phyloP scores from a whole-genome alignment of 2,113 vertebrate genomes.

The Meriones unguiculatus region DNA sequence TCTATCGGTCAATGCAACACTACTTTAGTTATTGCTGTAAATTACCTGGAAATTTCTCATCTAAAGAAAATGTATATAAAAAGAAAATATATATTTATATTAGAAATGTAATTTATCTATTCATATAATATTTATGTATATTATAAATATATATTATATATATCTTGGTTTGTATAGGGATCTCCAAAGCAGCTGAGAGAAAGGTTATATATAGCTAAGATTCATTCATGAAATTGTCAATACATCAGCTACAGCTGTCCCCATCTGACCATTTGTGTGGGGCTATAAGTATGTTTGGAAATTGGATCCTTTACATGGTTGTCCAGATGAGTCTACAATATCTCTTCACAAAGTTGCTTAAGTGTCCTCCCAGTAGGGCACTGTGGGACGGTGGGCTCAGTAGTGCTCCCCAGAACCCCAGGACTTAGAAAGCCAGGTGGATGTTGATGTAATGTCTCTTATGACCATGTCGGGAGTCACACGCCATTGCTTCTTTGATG shows the following conservation, averaged over 20 bases:
- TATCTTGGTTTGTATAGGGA: background rate
- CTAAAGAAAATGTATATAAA: background rate
- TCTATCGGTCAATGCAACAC: background rate
- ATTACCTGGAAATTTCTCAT: background rate
- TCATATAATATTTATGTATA: no score
- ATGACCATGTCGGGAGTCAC: background rate
- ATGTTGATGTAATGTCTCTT: background rate
- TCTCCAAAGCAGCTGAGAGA: background rate
- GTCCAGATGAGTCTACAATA: background rate
- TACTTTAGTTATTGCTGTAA: background rate
- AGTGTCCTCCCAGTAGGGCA: background rate
- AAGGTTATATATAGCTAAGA: background rate
- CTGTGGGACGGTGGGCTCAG: no score
- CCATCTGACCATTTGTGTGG: background rate
- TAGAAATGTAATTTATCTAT: no score
- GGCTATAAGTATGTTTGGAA: background rate
- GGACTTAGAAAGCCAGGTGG: background rate
- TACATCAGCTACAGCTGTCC: rapidly evolving
- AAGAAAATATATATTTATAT: background rate
- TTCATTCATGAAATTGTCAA: background rate
- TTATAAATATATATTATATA: background rate
- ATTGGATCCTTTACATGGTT: rapidly evolving
- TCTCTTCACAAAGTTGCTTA: background rate
- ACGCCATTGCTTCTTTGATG: background rate
- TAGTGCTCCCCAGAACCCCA: background rate